Conservation (phyloP, 2,113 vertebrate species). For the Percopsis transmontana region DNA sequence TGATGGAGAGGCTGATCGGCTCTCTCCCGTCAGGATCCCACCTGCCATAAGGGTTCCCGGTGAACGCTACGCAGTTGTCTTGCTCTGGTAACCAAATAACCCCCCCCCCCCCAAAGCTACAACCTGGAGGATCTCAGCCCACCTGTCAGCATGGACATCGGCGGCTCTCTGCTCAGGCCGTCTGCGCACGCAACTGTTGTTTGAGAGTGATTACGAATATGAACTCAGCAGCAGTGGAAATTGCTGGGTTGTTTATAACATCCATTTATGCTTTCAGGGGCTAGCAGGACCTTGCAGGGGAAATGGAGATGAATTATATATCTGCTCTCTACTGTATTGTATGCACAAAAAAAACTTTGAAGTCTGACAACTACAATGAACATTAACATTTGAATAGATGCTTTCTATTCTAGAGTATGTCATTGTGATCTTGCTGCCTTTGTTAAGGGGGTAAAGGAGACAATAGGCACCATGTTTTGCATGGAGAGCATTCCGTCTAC, state of each 20-base stretch:
- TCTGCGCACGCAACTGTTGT: constrained; percentile 19
- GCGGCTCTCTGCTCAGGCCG: constrained; percentile 38
- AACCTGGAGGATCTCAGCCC: constrained; percentile 44
- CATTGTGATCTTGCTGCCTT: constrained; percentile 51
- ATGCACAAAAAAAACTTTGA: constrained; percentile 54
- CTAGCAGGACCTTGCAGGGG: constrained; percentile 33
- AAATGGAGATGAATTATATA: constrained; percentile 53
- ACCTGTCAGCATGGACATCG: constrained; percentile 47
- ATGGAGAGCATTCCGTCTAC: constrained; percentile 57
- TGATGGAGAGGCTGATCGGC: constrained; percentile 73
- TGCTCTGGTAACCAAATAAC: constrained; percentile 40
- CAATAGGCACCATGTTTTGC: constrained; percentile 62
- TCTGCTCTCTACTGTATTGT: constrained; percentile 41
- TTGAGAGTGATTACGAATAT: constrained; percentile 43
- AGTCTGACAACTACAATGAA: constrained; percentile 57
- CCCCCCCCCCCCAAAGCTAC: constrained; percentile 39
- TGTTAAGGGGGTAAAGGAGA: constrained; percentile 62
- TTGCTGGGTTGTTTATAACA: constrained; percentile 39
- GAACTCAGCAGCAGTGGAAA: constrained; percentile 48
- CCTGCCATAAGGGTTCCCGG: constrained; percentile 61
- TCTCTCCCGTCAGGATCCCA: constrained; percentile 71
- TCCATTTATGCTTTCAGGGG: constrained; percentile 48
- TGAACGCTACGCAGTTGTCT: constrained; percentile 50
- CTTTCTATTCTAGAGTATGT: constrained; percentile 52
- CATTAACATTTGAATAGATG: constrained; percentile 72